Conservation (phyloP, 2,113 vertebrate genomes). For the Miniopterus natalensis region DNA sequence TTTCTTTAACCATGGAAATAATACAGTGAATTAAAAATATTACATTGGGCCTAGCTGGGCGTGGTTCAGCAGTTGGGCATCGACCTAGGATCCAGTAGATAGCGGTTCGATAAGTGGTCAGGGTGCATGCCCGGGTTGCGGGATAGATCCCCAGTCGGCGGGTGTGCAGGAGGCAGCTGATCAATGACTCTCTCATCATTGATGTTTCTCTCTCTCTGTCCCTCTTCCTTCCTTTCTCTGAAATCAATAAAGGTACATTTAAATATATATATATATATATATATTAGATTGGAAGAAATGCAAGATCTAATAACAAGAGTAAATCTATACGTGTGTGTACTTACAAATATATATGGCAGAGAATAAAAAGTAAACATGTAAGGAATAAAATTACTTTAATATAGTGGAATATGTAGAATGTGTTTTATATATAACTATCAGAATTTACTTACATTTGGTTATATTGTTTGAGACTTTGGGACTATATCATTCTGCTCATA, state of each 20-base stretch:
- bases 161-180: too few relatives aligned
- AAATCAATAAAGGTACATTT: too few relatives aligned
- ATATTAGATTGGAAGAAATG: not conserved
- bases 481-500: not conserved
- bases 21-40: constrained; percentile 1
- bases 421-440: not conserved
- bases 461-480: not conserved
- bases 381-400: constrained; percentile 43
- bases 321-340: not conserved
- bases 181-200: too few relatives aligned
- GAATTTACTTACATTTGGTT: constrained; percentile 3
- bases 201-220: too few relatives aligned
- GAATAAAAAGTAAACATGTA: not conserved
- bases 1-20: not conserved
- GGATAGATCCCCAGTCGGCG: too few relatives aligned
- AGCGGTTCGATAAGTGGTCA: too few relatives aligned
- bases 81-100: too few relatives aligned
- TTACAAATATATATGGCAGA: not conserved
- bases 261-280: too few relatives aligned
- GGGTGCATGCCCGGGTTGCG: too few relatives aligned
- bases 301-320: not conserved
- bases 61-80: too few relatives aligned
- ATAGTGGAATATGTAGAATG: not conserved
- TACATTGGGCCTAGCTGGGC: not conserved
- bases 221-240: too few relatives aligned